phyloP scores from a whole-genome alignment of 2,797 vertebrate genomes.

The Sitta carolinensis region DNA sequence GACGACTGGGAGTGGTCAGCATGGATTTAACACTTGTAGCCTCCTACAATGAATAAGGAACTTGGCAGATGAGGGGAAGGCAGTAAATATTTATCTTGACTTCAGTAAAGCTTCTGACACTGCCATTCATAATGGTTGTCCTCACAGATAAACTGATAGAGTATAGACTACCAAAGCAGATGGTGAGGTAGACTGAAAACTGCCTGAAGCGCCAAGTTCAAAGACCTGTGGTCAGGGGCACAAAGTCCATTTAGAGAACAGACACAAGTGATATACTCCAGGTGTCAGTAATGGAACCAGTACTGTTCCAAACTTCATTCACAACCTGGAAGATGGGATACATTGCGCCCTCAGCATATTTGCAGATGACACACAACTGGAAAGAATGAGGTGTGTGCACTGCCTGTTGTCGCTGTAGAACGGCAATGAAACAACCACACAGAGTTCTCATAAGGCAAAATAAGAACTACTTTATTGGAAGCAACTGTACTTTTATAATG shows the following conservation, averaged over 20 bases:
- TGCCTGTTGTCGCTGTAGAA: background rate
- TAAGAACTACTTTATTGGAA: too few relatives aligned
- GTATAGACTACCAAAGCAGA: background rate
- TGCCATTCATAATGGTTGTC: background rate
- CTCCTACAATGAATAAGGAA: background rate
- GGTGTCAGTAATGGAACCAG: background rate
- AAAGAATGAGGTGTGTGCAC: background rate
- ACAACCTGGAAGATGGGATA: background rate
- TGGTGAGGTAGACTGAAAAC: background rate
- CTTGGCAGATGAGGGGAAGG: background rate
- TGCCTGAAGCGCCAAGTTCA: background rate
- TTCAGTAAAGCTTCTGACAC: background rate
- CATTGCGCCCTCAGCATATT: background rate
- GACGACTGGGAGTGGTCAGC: background rate
- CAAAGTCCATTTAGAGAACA: background rate
- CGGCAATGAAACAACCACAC: too few relatives aligned
- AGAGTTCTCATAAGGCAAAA: too few relatives aligned
- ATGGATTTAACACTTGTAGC: background rate
- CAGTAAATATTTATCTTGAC: background rate
- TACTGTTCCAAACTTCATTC: background rate
- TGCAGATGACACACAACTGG: background rate
- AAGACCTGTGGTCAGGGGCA: background rate
- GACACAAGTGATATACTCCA: background rate
- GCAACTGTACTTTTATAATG: too few relatives aligned
- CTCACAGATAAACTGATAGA: background rate